Evolutionary conservation across 2,113 vertebrate genomes (phyloP), one percentile per base, ranked within the genome.

Genomic region (Sander vitreus): DNA sequence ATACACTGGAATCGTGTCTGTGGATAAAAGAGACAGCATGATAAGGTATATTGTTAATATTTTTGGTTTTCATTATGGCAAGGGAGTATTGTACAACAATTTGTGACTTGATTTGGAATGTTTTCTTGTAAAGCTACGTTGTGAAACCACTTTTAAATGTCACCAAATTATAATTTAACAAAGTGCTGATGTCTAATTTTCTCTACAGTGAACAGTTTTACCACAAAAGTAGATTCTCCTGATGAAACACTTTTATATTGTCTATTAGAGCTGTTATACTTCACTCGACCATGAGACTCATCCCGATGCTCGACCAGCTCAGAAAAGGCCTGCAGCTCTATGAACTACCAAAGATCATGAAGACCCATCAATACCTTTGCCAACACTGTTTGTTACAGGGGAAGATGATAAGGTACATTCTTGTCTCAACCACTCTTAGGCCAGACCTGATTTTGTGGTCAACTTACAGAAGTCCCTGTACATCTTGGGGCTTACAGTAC

Each of bases 361-460:
- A 54, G 50, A 54, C 10, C 3, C 67, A 70, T 54, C 27, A 33
- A 70, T 50, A 55, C 21, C 67, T 70, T 27, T 70, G 50, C 19
- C 67, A 6, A 12, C 18, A 36, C 67, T 70, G 16, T 70, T 70
- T 54, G 21, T 70, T 70, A 25, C 67, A 54, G 67, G 67, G 50
- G 67, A 70, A 70, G 27, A 70, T n/a, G 30, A 70, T 70, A 13
- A 55, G 67, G 67, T 70, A 54, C 21, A 70, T 70, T 33, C 13
- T 19, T 68, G 18, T 8, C 36, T 36, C 6, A 36, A 36, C 36
- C 36, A 36, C 7, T 25, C 25, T 36, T 36, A 36, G 6, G 6
- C 36, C 6, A 36, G 6, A 36, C 36, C 6, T 1, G 6, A 36
- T 36, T 36, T 36, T 36, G 36, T 36, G 36, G 36, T 36, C 36